Evolutionary conservation across 1,140 invertebrate species (phyloP).

Genomic region (Harlomillsia oculata): DNA sequence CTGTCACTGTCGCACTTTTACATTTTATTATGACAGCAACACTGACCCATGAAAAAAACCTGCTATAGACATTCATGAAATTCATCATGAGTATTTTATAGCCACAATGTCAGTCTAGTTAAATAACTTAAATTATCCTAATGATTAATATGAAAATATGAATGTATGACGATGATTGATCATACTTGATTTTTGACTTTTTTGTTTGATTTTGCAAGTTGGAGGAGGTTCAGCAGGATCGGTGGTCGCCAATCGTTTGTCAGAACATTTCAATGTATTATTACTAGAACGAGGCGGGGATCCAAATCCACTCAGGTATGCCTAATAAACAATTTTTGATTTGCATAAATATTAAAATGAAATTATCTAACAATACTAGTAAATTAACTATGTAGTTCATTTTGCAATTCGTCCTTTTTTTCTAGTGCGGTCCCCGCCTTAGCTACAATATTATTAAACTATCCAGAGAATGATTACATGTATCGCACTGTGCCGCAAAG

Average conservation of each 20-base stretch:
- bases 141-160: too few species aligned
- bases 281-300: slow-evolving; percentile 1
- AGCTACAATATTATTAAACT: slow-evolving; percentile 47
- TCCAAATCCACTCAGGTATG: neutral
- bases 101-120: too few species aligned
- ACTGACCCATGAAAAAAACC: too few species aligned
- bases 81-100: too few species aligned
- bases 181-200: neutral
- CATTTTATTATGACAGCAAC: too few species aligned
- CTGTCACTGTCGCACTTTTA: too few species aligned
- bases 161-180: too few species aligned
- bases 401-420: neutral
- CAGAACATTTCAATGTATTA: neutral
- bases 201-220: neutral
- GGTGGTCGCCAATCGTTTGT: neutral
- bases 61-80: too few species aligned
- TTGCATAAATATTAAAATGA: neutral
- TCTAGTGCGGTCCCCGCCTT: slow-evolving; percentile 46
- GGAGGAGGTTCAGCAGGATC: neutral
- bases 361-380: neutral
- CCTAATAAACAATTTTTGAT: neutral
- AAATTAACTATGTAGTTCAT: neutral
- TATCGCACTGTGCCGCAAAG: slow-evolving; percentile 53
- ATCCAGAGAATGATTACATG: slow-evolving; percentile 55
- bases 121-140: too few species aligned